Conservation (phyloP, 2,888 invertebrate genomes). For the Stictocephala bisonia region DNA sequence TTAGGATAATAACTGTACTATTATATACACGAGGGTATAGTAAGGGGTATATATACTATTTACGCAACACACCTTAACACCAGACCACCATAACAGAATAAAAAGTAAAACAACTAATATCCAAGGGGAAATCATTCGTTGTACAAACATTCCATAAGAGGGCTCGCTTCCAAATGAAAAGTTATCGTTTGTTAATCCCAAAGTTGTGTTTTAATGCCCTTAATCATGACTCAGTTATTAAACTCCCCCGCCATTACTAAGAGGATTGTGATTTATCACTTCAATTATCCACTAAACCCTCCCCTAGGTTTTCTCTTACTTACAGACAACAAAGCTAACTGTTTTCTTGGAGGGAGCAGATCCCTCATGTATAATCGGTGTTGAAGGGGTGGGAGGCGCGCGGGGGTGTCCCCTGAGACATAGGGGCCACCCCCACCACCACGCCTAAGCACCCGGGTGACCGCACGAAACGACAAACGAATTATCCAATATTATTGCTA, state of each 20-base stretch:
- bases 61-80: not conserved
- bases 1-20: no score
- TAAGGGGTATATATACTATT: no score
- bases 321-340: conserved; percentile 40
- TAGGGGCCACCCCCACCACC: not conserved
- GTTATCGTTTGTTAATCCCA: conserved; percentile 26
- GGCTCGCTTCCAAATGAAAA: conserved; percentile 43
- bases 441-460: not conserved
- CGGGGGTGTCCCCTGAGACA: conserved; percentile 27
- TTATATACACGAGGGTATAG: no score
- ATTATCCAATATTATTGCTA: conserved; percentile 39
- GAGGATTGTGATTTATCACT: conserved; percentile 40
- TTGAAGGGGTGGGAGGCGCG: not conserved
- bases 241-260: conserved; percentile 19
- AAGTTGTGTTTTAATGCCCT: conserved; percentile 32
- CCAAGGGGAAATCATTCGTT: conserved; percentile 19
- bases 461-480: conserved; percentile 37
- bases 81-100: not conserved
- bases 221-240: conserved; percentile 39
- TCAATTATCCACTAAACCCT: conserved; percentile 26
- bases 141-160: no score
- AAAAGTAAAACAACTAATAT: not conserved
- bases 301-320: conserved; percentile 38
- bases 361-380: conserved; percentile 29
- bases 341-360: conserved; percentile 31